These are phyloP conservation scores for Chaetodon trifasciatus DNA, from an alignment of 2,797 vertebrate species.

Conservation along the genomic window DNA sequence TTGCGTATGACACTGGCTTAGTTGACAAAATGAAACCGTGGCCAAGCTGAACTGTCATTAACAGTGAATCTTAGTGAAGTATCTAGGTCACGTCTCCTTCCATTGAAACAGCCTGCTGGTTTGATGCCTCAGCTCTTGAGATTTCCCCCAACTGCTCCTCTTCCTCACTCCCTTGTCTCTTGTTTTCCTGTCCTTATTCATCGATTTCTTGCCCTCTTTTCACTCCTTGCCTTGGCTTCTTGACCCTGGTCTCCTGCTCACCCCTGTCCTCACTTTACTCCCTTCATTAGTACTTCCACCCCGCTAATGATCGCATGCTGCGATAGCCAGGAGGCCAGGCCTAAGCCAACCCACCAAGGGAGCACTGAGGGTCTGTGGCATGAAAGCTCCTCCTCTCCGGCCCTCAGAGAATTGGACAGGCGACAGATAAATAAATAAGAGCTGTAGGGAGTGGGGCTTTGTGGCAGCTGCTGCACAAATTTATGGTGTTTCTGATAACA, in stretches of 20 bases:
- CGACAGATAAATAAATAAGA: constrained; percentile 73
- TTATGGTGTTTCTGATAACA: constrained; percentile 71
- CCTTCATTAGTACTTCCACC: neutral
- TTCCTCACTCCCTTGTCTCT: constrained; percentile 7
- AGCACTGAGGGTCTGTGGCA: constrained; percentile 39
- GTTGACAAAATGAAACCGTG: constrained; percentile 60
- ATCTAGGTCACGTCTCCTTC: constrained; percentile 69
- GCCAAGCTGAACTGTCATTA: constrained; percentile 56
- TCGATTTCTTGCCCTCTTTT: constrained; percentile 14
- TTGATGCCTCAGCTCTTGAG: constrained; percentile 49
- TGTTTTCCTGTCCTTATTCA: constrained; percentile 3
- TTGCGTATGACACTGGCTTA: constrained; percentile 30
- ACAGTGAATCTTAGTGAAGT: constrained; percentile 68
- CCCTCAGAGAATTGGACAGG: constrained; percentile 39
- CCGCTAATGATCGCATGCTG: constrained; percentile 23
- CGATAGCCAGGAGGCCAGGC: constrained; percentile 30
- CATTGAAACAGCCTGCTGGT: constrained; percentile 50
- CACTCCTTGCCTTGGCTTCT: constrained; percentile 1
- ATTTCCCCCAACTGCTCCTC: constrained; percentile 15
- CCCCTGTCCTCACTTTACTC: neutral
- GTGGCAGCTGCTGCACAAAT: constrained; percentile 73
- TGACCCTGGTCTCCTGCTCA: constrained; percentile 16
- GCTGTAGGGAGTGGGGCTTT: constrained; percentile 55
- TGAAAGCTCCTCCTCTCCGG: constrained; percentile 46
- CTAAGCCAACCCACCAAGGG: neutral